phyloP scores from a whole-genome alignment of 2,888 invertebrate species.

The Morpho achilles region DNA sequence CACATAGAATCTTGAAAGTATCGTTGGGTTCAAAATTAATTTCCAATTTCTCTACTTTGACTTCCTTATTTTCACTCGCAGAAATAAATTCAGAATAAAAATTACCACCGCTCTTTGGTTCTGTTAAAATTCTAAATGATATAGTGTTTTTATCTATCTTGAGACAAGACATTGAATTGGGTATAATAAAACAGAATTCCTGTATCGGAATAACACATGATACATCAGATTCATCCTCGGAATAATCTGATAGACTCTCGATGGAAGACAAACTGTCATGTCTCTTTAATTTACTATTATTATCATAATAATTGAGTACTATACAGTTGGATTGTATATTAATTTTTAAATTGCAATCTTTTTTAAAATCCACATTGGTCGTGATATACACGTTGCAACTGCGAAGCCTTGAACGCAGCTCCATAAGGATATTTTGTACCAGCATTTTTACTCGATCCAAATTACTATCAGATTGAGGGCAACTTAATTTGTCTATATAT shows the following conservation, averaged over 20 bases:
- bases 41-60: constrained; percentile 41
- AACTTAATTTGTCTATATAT: constrained; percentile 19
- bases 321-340: constrained; percentile 69
- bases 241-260: constrained; percentile 67
- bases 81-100: constrained; percentile 65
- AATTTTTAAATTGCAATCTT: constrained; percentile 66
- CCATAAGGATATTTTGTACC: constrained; percentile 76
- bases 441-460: constrained; percentile 46
- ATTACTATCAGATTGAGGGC: constrained; percentile 3
- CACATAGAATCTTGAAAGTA: constrained; percentile 54
- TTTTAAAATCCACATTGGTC: constrained; percentile 61
- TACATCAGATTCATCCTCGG: constrained; percentile 59
- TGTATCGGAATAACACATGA: constrained; percentile 55
- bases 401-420: constrained; percentile 78
- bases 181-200: constrained; percentile 67
- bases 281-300: constrained; percentile 45
- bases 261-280: constrained; percentile 68
- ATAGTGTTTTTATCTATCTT: constrained; percentile 67
- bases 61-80: constrained; percentile 34
- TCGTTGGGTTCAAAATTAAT: constrained; percentile 50
- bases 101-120: constrained; percentile 65
- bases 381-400: constrained; percentile 81
- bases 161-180: constrained; percentile 73
- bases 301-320: constrained; percentile 61
- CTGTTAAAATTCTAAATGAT: constrained; percentile 69